Evolutionary conservation across 1,140 invertebrate genomes (phyloP), one percentile per base, ranked within the genome.

Genomic region (Diploscapter pachys): DNA sequence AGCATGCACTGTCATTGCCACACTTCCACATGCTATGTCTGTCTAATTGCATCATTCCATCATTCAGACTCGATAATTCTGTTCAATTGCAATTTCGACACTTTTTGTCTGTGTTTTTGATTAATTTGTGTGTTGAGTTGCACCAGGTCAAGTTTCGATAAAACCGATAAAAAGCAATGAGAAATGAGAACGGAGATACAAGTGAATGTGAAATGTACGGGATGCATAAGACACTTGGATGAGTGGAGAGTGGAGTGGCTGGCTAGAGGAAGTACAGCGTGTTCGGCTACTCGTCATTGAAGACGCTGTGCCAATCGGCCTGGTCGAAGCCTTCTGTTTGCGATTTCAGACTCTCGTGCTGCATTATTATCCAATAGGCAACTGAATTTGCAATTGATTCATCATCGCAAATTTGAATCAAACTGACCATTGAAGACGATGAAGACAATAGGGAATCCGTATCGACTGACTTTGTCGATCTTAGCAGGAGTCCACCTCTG

Each of bases 391-490:
- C 5, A 75, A 9, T 8, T n/a, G 55, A 50, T 8, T 11, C 4
- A 54, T 57, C 0, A 63, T 64, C n/a, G 9, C 9, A 55, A 65
- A 11, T 31, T 13, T 61, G 54, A 51, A 63, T 3, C 11, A 3
- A 56, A 74, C 76, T 13, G 48, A 79, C 78, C 90, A 87, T 96
- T 96, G 90, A 96, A 96, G 88, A 93, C 95, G 77, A 95, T 92
- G 89, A 96, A 96, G 64, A 95, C 93, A 3, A 80, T 11, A 4
- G 94, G 94, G 87, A 96, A 96, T 81, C 95, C 92, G 86, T 95
- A 95, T 83, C 94, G 90, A 57, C 93, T 94, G 85, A 95, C 95
- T 88, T 95, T 96, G 89, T 96, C 94, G 87, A 96, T 95, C 89
- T 95, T 93, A 83, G 92, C 94, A 67, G 63, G 94, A 93, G 78